Evolutionary conservation across 2,888 invertebrate species (phyloP).

Genomic region (Sinohyriopsis cumingii): DNA sequence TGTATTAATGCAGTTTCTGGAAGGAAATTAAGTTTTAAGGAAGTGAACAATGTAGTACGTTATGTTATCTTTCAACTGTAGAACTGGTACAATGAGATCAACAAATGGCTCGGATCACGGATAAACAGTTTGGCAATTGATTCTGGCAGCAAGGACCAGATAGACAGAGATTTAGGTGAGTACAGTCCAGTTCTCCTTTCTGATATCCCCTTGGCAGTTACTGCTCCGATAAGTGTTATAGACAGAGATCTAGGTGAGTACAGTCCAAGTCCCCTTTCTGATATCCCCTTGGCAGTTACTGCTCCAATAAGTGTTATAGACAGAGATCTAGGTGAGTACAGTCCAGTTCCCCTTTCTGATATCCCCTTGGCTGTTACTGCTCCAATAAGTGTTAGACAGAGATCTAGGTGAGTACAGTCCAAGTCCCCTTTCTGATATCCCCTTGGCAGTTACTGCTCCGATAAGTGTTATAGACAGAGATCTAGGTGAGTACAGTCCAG

Average conservation of each 20-base stretch:
- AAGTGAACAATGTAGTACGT: too few relatives aligned
- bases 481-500: conserved; percentile 60
- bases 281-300: not conserved
- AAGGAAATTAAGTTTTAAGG: too few relatives aligned
- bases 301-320: conserved; percentile 77
- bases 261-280: not conserved
- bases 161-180: conserved; percentile 77
- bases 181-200: not conserved
- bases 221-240: not conserved
- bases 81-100: conserved; percentile 99
- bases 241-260: conserved; percentile 69
- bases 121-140: conserved; percentile 79
- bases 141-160: conserved; percentile 82
- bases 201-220: not conserved
- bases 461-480: conserved; percentile 77
- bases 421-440: not conserved
- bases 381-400: conserved; percentile 76
- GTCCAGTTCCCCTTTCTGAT: not conserved
- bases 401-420: conserved; percentile 65
- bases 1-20: too few relatives aligned
- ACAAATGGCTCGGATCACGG: conserved; percentile 95
- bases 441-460: not conserved
- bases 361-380: not conserved
- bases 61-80: conserved; percentile 51
- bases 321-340: conserved; percentile 70